Evolutionary conservation across 1,140 invertebrate species (phyloP).

Genomic region (Aethina tumida): DNA sequence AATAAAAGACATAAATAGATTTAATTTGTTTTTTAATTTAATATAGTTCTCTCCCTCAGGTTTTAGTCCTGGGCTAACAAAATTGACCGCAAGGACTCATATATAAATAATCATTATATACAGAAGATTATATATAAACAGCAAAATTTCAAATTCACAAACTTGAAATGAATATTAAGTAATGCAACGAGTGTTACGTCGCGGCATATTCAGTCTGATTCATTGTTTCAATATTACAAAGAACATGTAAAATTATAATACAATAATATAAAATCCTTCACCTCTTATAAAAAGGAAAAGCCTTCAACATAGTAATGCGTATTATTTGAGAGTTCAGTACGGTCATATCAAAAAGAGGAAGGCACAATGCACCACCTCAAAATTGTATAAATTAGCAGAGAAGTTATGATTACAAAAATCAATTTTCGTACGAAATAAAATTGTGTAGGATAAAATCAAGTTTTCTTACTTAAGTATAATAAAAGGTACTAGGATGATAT

Average conservation of each 20-base stretch:
- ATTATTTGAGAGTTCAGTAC: constrained; percentile 25
- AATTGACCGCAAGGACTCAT: constrained; percentile 33
- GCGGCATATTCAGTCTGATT: constrained; percentile 19
- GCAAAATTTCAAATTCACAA: constrained; percentile 24
- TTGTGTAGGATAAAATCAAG: constrained; percentile 11
- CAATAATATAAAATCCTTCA: constrained; percentile 16
- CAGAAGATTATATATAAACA: constrained; percentile 19
- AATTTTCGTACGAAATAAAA: constrained; percentile 18
- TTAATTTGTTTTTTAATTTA: constrained; percentile 25
- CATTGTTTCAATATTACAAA: constrained; percentile 11
- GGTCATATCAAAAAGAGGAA: constrained; percentile 32
- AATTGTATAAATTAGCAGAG: constrained; percentile 27
- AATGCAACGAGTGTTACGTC: constrained; percentile 16
- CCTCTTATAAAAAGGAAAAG: constrained; percentile 7
- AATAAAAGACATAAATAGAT: no score
- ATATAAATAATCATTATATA: constrained; percentile 23
- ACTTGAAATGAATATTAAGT: constrained; percentile 22
- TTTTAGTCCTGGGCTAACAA: constrained; percentile 36
- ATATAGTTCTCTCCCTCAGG: constrained; percentile 35
- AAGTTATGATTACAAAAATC: constrained; percentile 31
- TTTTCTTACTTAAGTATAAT: constrained; percentile 7
- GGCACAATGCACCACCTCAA: constrained; percentile 32
- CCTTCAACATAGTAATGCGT: constrained; percentile 5
- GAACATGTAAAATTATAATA: constrained; percentile 16
- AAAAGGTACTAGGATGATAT: constrained; percentile 12